Evolutionary conservation across 2,888 invertebrate genomes (phyloP).

Genomic region (Sarcophaga carnaria): DNA sequence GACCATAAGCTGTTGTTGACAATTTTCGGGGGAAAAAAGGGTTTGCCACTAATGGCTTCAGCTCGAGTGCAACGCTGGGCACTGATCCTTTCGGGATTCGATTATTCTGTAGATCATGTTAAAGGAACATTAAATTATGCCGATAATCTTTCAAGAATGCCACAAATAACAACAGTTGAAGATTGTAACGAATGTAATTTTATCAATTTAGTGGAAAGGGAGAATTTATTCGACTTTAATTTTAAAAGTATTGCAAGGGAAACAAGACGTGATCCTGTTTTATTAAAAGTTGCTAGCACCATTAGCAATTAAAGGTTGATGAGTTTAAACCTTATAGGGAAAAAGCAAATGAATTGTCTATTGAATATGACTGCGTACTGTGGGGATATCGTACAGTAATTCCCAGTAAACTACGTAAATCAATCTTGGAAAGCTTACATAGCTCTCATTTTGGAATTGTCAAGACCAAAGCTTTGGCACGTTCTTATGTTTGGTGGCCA

Average conservation of each 20-base stretch:
- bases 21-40: constrained; percentile 9
- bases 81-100: constrained; percentile 15
- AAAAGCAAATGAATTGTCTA: constrained; percentile 53
- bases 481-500: constrained; percentile 26
- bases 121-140: constrained; percentile 49
- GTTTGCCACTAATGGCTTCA: constrained; percentile 9
- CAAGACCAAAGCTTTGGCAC: constrained; percentile 7
- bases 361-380: constrained; percentile 5
- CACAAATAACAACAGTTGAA: constrained; percentile 5
- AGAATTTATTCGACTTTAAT: constrained; percentile 21
- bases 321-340: constrained; percentile 41
- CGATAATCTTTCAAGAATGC: constrained; percentile 34
- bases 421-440: constrained; percentile 51
- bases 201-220: constrained; percentile 40
- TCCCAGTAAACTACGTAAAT: constrained; percentile 44
- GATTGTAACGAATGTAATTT: constrained; percentile 42
- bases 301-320: constrained; percentile 24
- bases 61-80: constrained; percentile 5
- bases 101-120: constrained; percentile 19
- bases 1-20: background rate
- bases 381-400: constrained; percentile 56
- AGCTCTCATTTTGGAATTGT: background rate
- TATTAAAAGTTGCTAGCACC: constrained; percentile 45
- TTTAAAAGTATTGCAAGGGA: constrained; percentile 14
- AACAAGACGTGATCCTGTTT: constrained; percentile 36